These are phyloP conservation scores for Lamellibrachia satsuma DNA, from an alignment of 2,888 invertebrate species.

Conservation along the genomic window DNA sequence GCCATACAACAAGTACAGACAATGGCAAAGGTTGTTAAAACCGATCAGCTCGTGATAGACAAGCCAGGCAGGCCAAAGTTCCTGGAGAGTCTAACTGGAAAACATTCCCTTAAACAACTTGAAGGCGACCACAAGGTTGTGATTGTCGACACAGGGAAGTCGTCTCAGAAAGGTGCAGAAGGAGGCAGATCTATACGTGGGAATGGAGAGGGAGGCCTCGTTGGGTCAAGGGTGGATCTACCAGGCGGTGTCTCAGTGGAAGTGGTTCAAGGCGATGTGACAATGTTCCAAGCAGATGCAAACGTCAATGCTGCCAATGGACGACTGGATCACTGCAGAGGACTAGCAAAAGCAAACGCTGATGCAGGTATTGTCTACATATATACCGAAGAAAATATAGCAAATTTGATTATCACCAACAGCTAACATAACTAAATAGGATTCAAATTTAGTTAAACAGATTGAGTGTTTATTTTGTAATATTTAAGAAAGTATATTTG, in stretches of 20 bases:
- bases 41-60: neutral
- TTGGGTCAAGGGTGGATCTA: neutral
- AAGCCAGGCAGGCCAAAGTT: neutral
- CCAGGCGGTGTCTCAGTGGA: neutral
- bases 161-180: neutral
- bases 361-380: neutral
- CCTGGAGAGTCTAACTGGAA: neutral
- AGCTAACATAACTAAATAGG: neutral
- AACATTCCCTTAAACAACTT: neutral
- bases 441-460: neutral
- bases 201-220: neutral
- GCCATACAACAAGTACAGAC: neutral
- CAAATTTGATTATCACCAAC: neutral
- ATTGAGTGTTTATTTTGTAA: neutral
- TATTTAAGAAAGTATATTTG: neutral
- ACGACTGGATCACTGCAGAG: neutral
- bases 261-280: neutral
- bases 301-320: neutral
- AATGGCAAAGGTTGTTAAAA: neutral
- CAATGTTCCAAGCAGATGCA: neutral
- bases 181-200: neutral
- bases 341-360: neutral
- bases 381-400: neutral
- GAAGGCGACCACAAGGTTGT: neutral
- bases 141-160: neutral